Evolutionary conservation across 1,140 invertebrate species (phyloP).

Genomic region (Mamestra configurata): DNA sequence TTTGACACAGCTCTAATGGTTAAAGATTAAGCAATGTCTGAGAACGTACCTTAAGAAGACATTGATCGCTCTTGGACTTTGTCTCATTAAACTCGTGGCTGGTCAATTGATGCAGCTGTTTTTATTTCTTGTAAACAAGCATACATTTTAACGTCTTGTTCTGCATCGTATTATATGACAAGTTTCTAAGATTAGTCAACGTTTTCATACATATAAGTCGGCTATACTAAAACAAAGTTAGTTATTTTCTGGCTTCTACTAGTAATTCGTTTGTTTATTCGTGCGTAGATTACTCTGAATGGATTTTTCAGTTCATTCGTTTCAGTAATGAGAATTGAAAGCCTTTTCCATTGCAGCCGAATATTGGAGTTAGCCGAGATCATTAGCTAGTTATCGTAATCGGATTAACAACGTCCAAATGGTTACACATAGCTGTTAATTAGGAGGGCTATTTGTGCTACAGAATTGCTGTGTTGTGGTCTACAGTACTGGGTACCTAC

Average conservation of each 20-base stretch:
- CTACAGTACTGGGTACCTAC: too few relatives aligned
- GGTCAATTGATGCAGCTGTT: neutral
- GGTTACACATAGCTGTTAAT: constrained; percentile 15
- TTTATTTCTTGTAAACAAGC: too few relatives aligned
- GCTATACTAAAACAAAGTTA: too few relatives aligned
- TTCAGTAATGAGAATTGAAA: constrained; percentile 17
- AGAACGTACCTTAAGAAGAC: neutral
- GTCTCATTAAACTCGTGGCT: neutral
- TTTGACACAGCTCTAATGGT: constrained; percentile 17
- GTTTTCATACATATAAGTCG: too few relatives aligned
- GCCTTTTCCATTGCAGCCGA: neutral
- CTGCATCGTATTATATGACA: too few relatives aligned
- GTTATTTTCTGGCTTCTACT: too few relatives aligned
- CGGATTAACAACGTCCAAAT: constrained; percentile 6
- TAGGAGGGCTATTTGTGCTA: neutral
- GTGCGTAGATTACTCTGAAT: neutral
- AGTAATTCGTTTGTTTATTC: neutral
- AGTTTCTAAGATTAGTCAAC: too few relatives aligned
- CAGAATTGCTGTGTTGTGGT: neutral
- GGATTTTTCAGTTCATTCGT: constrained; percentile 1
- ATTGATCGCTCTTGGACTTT: neutral
- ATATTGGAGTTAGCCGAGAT: too few relatives aligned
- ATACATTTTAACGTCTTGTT: too few relatives aligned
- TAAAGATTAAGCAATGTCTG: constrained; percentile 4
- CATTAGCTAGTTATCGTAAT: constrained; percentile 5